These are phyloP conservation scores for Vireo altiloquus DNA, from an alignment of 2,113 vertebrate species.

Conservation along the genomic window DNA sequence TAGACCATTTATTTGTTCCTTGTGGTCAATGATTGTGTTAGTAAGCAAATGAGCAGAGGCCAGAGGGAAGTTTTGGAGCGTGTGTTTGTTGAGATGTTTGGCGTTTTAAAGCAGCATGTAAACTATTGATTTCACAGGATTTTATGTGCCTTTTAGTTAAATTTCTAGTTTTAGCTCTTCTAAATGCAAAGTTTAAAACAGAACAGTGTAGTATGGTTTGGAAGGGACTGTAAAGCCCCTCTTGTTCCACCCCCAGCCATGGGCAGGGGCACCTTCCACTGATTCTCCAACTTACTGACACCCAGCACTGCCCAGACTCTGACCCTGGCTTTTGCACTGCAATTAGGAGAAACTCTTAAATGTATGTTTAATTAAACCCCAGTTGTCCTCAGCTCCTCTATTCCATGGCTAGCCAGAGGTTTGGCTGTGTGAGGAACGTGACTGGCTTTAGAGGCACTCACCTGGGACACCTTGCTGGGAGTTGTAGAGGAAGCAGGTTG, in stretches of 20 bases:
- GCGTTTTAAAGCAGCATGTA: not conserved
- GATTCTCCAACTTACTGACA: not conserved
- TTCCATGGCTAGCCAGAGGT: not conserved
- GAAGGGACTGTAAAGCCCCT: not conserved
- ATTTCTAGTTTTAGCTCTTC: not conserved
- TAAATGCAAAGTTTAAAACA: not conserved
- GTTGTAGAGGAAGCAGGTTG: not conserved
- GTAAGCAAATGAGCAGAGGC: not conserved
- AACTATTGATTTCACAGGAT: not conserved
- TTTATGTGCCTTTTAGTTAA: not conserved
- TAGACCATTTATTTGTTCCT: not conserved
- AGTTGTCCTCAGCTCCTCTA: not conserved
- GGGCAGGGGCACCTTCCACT: not conserved
- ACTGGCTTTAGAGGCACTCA: not conserved
- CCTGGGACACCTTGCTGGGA: not conserved
- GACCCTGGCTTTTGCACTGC: not conserved
- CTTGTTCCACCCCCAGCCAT: rapidly evolving
- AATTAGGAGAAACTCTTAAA: not conserved
- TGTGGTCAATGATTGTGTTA: not conserved
- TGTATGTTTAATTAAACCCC: not conserved
- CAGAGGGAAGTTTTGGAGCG: not conserved
- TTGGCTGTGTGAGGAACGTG: not conserved
- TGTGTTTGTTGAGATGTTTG: not conserved
- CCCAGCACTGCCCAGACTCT: not conserved
- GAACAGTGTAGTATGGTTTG: not conserved